Conservation (phyloP, 2,797 vertebrate genomes). For the Prunella strophiata region DNA sequence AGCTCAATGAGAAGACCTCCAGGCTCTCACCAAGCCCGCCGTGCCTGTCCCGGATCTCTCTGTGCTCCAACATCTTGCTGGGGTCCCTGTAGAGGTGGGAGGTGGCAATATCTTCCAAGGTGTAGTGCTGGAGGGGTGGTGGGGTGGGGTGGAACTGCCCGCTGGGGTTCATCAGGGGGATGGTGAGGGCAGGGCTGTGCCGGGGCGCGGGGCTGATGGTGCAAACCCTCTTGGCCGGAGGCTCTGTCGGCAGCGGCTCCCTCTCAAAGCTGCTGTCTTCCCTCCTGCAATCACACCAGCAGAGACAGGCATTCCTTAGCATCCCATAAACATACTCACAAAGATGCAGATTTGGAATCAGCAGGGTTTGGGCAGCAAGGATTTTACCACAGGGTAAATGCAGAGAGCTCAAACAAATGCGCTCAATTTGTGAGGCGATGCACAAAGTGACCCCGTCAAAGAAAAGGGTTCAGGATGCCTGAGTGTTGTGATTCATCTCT, state of each 20-base stretch:
- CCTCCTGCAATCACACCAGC: slow-evolving; percentile 66
- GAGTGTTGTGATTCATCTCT: slow-evolving; percentile 7
- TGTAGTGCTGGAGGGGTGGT: slow-evolving; percentile 95
- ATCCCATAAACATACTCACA: rapidly evolving
- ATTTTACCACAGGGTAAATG: not conserved
- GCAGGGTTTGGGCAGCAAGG: not conserved
- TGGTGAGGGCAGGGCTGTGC: slow-evolving; percentile 91
- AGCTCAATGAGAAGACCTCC: not conserved
- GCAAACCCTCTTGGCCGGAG: slow-evolving; percentile 93
- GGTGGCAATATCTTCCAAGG: slow-evolving; percentile 92
- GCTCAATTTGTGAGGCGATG: not conserved
- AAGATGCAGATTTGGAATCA: not conserved
- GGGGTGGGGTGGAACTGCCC: slow-evolving; percentile 94
- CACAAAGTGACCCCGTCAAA: not conserved
- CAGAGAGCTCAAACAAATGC: not conserved
- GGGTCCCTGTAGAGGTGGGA: slow-evolving; percentile 92
- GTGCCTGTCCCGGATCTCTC: slow-evolving; percentile 92
- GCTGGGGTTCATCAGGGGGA: slow-evolving; percentile 84
- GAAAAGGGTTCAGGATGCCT: not conserved
- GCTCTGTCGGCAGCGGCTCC: slow-evolving; percentile 86
- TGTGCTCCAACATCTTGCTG: slow-evolving; percentile 89
- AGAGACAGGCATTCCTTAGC: not conserved
- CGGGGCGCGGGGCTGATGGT: slow-evolving; percentile 97
- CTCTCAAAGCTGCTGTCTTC: slow-evolving; percentile 94
- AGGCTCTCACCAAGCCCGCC: slow-evolving; percentile 78